Base-by-base conservation (phyloP, 1,140 invertebrate genomes). In the Euwallacea similis region DNA sequence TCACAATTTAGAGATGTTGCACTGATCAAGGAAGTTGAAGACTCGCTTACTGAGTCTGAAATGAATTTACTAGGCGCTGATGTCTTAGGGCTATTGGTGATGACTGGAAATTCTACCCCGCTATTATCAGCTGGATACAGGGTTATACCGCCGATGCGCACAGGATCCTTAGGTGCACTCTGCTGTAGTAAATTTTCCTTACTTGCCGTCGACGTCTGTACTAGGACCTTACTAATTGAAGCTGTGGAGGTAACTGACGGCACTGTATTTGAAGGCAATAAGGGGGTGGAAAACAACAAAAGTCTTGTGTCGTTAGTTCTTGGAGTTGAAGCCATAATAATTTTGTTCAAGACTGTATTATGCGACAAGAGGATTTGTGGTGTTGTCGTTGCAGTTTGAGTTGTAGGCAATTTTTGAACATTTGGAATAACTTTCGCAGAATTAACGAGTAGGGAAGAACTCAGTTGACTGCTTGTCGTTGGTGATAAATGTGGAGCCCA, bases 211-310 rank as follows among this genome's bases (percentile, higher is more conserved):
- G 56, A 60, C 7, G 69, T 66, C 43, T 65, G 44, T 3, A 42
- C 63, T 16, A n/a, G 7, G n/a, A 54, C 62, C 41, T 71, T 62
- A 61, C 44, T 66, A 7, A 63, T 70, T 11, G 58, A 8, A 7
- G 72, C 68, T 7, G 69, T 56, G 6, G 72, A 61, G 0, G 67
- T 73, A 8, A 61, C n/a, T 10, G 50, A 13, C 13, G 9, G 46
- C 46, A 50, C 46, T 11, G 46, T 50, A 42, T 10, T 60, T 44
- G 60, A 46, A 42, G 15, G 11, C 21, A 71, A 13, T 10, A 65
- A 56, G 6, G 47, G 16, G 3, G 47, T 33, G 43, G 67, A 66
- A 11, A 69, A 2, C 9, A 70, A 62, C 6, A 50, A 47, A 8
- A 69, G 9, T 13, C 56, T 54, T 42, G 58, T 61, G 54, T 10